phyloP scores from a whole-genome alignment of 2,797 vertebrate genomes.

The Gambusia yucatana region DNA sequence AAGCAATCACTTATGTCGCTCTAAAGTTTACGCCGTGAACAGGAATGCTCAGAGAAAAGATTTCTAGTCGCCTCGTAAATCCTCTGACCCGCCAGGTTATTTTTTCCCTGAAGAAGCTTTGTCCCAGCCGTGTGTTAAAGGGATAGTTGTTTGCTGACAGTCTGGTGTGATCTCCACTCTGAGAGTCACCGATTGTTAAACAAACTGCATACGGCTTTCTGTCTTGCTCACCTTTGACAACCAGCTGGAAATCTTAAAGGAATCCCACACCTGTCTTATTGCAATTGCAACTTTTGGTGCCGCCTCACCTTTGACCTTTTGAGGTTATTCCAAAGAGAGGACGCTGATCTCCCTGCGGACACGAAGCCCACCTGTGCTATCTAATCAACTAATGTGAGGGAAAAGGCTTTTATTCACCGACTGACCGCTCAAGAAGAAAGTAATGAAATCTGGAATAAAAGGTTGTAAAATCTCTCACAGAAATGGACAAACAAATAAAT shows the following conservation, averaged over 20 bases:
- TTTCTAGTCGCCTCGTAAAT: constrained; percentile 19
- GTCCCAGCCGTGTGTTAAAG: constrained; percentile 30
- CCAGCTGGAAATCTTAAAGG: constrained; percentile 26
- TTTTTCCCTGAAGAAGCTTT: constrained; percentile 44
- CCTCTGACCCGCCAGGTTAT: constrained; percentile 31
- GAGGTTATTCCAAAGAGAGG: constrained; percentile 22
- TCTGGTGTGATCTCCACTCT: constrained; percentile 32
- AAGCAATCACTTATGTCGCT: neutral
- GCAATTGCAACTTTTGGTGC: constrained; percentile 11
- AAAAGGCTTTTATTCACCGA: neutral
- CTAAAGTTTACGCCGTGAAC: constrained; percentile 37
- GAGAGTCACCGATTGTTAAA: constrained; percentile 9
- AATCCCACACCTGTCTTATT: constrained; percentile 35
- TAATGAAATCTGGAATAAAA: neutral
- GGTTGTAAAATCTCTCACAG: neutral
- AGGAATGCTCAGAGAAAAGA: constrained; percentile 42
- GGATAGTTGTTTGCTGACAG: constrained; percentile 31
- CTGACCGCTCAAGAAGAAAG: neutral
- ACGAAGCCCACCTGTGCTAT: neutral
- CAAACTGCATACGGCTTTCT: constrained; percentile 31
- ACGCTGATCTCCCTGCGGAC: constrained; percentile 7
- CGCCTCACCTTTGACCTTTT: constrained; percentile 39
- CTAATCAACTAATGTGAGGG: neutral
- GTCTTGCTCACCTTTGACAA: constrained; percentile 46
- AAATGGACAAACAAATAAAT: neutral